Conservation (phyloP, 2,113 vertebrate genomes). For the Ictalurus punctatus region DNA sequence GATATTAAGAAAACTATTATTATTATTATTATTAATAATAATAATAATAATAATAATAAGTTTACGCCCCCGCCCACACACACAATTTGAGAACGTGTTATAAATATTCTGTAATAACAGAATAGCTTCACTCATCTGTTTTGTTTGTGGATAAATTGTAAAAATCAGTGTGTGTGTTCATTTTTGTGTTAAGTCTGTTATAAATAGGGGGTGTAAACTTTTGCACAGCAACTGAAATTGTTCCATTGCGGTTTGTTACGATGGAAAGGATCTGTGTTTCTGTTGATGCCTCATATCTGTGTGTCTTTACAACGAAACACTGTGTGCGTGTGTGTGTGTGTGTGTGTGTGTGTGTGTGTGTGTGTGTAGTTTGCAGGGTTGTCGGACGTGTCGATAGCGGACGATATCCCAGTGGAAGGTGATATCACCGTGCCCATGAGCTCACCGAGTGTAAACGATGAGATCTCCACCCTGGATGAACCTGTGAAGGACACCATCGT, state of each 20-base stretch:
- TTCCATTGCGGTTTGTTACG: background rate
- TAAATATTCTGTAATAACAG: background rate
- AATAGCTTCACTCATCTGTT: background rate
- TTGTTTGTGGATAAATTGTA: background rate
- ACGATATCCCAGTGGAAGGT: conserved; percentile 90
- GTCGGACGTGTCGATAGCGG: conserved; percentile 87
- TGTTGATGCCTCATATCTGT: background rate
- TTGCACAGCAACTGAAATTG: conserved; percentile 8
- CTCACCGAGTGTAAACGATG: conserved; percentile 76
- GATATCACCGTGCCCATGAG: conserved; percentile 86
- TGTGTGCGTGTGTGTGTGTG: background rate
- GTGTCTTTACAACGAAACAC: background rate
- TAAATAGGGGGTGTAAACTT: background rate
- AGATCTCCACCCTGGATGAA: conserved; percentile 90
- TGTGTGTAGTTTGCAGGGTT: conserved; percentile 83
- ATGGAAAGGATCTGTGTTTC: background rate
- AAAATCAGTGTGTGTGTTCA: background rate
- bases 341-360: background rate
- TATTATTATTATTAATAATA: too few species aligned
- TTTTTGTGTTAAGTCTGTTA: background rate
- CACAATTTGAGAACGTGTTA: background rate
- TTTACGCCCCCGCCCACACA: background rate
- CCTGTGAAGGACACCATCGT: conserved; percentile 91
- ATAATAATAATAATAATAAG: background rate
- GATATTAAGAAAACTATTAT: background rate